These are phyloP conservation scores for Upupa epops DNA, from an alignment of 2,113 vertebrate species.

Conservation along the genomic window DNA sequence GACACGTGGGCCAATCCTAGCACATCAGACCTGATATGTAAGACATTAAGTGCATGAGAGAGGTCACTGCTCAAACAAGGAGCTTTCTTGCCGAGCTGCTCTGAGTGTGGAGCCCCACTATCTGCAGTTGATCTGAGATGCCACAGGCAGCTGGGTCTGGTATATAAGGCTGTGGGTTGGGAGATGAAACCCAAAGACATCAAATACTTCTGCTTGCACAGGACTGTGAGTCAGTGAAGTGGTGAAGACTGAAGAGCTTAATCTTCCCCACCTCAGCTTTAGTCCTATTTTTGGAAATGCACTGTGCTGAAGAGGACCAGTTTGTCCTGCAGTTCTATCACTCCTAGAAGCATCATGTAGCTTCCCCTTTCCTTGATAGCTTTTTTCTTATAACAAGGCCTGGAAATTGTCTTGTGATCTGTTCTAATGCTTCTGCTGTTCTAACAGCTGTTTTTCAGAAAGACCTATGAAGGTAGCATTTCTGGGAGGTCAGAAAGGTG, in stretches of 20 bases:
- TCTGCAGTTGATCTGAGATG: not conserved
- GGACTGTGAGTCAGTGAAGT: not conserved
- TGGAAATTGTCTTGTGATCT: not conserved
- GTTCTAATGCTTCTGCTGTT: not conserved
- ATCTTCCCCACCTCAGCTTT: not conserved
- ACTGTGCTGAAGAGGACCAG: not conserved
- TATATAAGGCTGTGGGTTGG: not conserved
- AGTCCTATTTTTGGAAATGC: not conserved
- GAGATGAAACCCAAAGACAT: not conserved
- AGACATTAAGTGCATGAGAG: rapidly evolving
- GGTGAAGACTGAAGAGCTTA: not conserved
- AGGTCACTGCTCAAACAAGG: not conserved
- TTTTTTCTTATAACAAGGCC: not conserved
- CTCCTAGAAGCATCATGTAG: not conserved
- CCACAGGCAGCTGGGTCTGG: not conserved
- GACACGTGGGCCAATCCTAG: not conserved
- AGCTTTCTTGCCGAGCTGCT: not conserved
- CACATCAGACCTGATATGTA: not conserved
- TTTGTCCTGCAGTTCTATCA: not conserved
- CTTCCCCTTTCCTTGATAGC: not conserved
- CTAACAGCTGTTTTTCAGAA: not conserved
- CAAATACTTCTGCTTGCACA: not conserved
- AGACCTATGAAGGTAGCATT: not conserved
- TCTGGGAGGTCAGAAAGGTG: not conserved
- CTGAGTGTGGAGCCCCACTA: rapidly evolving